A percentile compares a stretch with the other conserved stretches of the same genome.
These are phyloP conservation scores for Azemiops feae DNA, from an alignment of 2,113 vertebrate species.

Conservation along the genomic window DNA sequence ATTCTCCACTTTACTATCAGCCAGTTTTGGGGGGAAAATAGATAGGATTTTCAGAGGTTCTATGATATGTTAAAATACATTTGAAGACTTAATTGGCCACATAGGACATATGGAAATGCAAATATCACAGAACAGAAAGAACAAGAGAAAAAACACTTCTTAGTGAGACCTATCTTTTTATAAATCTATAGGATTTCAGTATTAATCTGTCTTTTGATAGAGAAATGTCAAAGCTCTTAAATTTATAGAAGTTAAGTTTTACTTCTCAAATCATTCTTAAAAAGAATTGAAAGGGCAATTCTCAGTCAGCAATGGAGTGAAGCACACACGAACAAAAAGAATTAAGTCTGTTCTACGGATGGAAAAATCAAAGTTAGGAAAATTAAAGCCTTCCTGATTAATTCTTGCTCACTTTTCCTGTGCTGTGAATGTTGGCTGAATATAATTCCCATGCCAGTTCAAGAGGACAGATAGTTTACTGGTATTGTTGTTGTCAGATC, in stretches of 20 bases:
- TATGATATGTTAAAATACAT: not conserved
- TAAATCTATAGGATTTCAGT: not conserved
- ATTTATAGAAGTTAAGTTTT: not conserved
- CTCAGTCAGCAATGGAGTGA: not conserved
- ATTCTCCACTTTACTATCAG: not conserved
- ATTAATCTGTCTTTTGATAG: not conserved
- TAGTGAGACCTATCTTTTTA: not conserved
- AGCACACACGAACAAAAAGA: not conserved
- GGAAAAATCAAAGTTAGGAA: not conserved
- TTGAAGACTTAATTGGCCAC: not conserved
- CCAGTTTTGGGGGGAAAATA: not conserved
- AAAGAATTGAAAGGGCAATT: not conserved
- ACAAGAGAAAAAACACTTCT: not conserved
- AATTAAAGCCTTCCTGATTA: not conserved
- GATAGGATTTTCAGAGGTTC: not conserved
- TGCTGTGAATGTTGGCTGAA: not conserved
- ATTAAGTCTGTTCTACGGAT: not conserved
- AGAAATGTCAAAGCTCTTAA: conserved; percentile 1
- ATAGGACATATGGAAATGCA: conserved; percentile 4
- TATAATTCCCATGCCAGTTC: not conserved
- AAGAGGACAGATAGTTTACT: not conserved
- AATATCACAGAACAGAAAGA: not conserved
- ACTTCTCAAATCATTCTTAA: not conserved
- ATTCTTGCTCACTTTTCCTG: not conserved
- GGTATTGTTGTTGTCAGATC: not conserved